Evolutionary conservation across 2,113 vertebrate species (phyloP), one percentile per base, ranked within the genome.

Genomic region (Equus przewalskii): DNA sequence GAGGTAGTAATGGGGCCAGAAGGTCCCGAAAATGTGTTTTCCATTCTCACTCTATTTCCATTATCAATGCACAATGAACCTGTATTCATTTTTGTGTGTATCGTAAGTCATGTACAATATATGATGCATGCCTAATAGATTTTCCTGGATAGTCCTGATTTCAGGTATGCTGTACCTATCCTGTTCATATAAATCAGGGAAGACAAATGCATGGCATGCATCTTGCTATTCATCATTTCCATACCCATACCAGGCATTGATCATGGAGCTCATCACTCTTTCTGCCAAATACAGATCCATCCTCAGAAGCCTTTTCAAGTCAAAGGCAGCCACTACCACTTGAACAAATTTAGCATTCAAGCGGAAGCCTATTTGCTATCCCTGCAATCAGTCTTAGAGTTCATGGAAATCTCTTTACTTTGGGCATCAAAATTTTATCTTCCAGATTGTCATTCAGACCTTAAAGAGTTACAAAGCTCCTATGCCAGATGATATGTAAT

Each of bases 371-470:
- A 72, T 70, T 64, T 76, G 4, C 36, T 11, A 82, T 54, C 21
- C 24, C 26, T 44, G 3, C 3, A 58, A 60, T 67, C 44, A 49
- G 2, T 60, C 83, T 72, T 88, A 28, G n/a, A 76, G 44, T 75
- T 97, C 62, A 62, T n/a, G 54, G 41, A 88, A n/a, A 84, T 64
- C 28, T 54, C 44, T 64, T 95, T 54, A 58, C n/a, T 69, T 69
- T 89, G 19, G 28, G 58, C 28, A 58, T 70, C 36, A 89, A 80
- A 94, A 81, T 87, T 90, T 78, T 64, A 93, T 64, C 33, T 85
- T 82, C 46, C 46, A 95, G 75, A 95, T 82, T 64, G 16, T 76
- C 6, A 51, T 7, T 75, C n/a, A 91, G n/a, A 36, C 8, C 30
- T 26, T 28, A 54, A 92, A 76, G 36, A 46, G 33, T 82, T 51